Evolutionary conservation across 2,797 vertebrate species (phyloP).

Genomic region (Gymnopithys bicolor): DNA sequence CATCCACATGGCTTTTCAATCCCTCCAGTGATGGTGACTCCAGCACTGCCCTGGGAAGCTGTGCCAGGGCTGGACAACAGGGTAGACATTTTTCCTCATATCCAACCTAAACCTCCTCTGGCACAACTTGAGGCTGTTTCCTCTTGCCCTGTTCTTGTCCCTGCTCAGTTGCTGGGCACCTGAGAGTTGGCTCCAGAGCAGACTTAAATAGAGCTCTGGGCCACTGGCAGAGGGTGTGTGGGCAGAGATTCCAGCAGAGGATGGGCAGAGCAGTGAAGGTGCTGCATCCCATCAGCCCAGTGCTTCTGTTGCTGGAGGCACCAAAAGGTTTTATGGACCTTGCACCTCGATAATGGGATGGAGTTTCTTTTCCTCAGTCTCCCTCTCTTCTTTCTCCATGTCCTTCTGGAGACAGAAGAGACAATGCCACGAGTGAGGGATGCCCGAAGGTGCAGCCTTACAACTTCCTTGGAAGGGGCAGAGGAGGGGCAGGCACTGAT

Average conservation of each 20-base stretch:
- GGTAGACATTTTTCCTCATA: not conserved
- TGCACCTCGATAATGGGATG: not conserved
- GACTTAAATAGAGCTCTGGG: not conserved
- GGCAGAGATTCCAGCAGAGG: not conserved
- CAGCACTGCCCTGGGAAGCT: not conserved
- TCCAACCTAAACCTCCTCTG: not conserved
- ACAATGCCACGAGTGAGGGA: accelerated
- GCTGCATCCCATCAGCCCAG: not conserved
- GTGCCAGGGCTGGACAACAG: not conserved
- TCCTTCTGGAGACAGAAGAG: not conserved
- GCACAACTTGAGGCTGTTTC: not conserved
- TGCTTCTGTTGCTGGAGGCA: not conserved
- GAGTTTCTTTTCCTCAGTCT: not conserved
- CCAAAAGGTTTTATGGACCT: not conserved
- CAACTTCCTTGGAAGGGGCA: not conserved
- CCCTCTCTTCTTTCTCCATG: not conserved
- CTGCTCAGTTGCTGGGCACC: not conserved
- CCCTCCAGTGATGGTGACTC: not conserved
- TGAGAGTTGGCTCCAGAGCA: not conserved
- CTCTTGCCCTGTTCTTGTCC: not conserved
- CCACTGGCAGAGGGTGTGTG: not conserved
- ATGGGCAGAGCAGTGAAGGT: not conserved
- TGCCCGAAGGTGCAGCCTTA: not conserved
- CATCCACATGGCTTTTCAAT: not conserved
- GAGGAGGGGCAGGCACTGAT: not conserved